Percentiles rank a stretch among this genome's conserved stretches.
Evolutionary conservation across 2,888 invertebrate genomes (phyloP).

Genomic region (Drosophila mettleri): DNA sequence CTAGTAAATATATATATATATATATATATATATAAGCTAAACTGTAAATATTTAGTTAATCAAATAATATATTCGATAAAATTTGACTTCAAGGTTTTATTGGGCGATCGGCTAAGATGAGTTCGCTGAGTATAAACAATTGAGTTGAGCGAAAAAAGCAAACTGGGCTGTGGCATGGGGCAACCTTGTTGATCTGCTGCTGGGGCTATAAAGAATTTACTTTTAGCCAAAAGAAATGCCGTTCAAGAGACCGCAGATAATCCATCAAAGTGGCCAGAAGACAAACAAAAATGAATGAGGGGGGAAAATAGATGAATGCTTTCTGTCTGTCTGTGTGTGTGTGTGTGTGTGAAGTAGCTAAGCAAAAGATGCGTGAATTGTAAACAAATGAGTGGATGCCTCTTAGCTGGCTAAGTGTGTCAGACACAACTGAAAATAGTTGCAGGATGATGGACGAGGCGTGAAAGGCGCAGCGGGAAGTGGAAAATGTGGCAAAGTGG

Average conservation of each 20-base stretch:
- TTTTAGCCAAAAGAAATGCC: conserved; percentile 41
- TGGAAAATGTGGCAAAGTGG: neutral
- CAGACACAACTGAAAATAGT: conserved; percentile 68
- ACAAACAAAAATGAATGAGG: conserved; percentile 44
- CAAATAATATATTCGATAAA: conserved; percentile 4
- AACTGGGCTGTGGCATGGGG: neutral
- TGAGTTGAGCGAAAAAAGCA: neutral
- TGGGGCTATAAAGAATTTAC: conserved; percentile 37
- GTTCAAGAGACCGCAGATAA: conserved; percentile 48
- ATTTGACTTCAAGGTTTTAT: conserved; percentile 29
- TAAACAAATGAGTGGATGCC: conserved; percentile 49
- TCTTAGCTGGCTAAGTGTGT: conserved; percentile 58
- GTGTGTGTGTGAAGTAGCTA: conserved; percentile 45
- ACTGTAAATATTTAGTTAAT: neutral
- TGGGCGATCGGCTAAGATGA: conserved; percentile 4
- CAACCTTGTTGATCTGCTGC: conserved; percentile 25
- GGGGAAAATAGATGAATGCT: neutral
- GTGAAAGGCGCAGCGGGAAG: conserved; percentile 3
- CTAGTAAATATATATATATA: too few species aligned
- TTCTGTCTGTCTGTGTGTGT: conserved; percentile 8
- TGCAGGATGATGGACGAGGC: conserved; percentile 47
- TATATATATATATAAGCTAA: neutral
- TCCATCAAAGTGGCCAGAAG: conserved; percentile 53
- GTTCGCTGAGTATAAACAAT: conserved; percentile 7
- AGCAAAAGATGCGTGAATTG: conserved; percentile 33